Conservation (phyloP, 2,888 invertebrate species). For the Philereme transversata region DNA sequence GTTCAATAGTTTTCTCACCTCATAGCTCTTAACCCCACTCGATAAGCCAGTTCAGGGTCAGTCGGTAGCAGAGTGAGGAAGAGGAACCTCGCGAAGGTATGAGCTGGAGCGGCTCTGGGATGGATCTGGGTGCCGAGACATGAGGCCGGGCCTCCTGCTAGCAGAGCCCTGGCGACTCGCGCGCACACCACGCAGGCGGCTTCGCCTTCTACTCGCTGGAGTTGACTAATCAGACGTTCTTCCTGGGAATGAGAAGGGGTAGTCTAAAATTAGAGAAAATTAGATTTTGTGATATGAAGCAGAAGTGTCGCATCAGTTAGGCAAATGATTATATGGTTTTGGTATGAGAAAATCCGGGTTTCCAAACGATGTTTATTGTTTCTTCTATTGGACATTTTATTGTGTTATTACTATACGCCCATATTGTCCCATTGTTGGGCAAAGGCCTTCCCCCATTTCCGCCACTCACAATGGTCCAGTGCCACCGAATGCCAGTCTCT, state of each 20-base stretch:
- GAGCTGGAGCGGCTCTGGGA: conserved; percentile 92
- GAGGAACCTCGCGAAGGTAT: conserved; percentile 91
- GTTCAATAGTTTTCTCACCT: conserved; percentile 48
- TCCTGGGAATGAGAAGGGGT: conserved; percentile 83
- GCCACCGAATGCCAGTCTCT: too few species aligned
- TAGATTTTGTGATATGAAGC: too few species aligned
- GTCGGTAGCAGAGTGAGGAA: conserved; percentile 90
- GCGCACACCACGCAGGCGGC: conserved; percentile 87
- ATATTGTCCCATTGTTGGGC: too few species aligned
- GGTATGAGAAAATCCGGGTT: too few species aligned
- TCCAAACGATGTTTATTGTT: too few species aligned
- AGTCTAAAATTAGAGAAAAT: too few species aligned
- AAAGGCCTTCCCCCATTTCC: too few species aligned
- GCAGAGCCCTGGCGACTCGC: conserved; percentile 86
- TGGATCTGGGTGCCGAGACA: conserved; percentile 89
- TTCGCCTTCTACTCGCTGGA: conserved; percentile 91
- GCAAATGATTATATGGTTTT: too few species aligned
- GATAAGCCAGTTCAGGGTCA: conserved; percentile 91
- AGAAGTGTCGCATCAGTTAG: too few species aligned
- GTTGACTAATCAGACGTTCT: conserved; percentile 89
- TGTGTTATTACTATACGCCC: too few species aligned
- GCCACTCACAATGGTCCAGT: too few species aligned
- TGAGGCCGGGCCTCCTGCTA: conserved; percentile 91
- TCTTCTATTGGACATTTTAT: too few species aligned
- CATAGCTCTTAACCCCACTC: conserved; percentile 91